Evolutionary conservation across 1,140 invertebrate genomes (phyloP), one percentile per base, ranked within the genome.

Genomic region (Aphelenchoides besseyi): DNA sequence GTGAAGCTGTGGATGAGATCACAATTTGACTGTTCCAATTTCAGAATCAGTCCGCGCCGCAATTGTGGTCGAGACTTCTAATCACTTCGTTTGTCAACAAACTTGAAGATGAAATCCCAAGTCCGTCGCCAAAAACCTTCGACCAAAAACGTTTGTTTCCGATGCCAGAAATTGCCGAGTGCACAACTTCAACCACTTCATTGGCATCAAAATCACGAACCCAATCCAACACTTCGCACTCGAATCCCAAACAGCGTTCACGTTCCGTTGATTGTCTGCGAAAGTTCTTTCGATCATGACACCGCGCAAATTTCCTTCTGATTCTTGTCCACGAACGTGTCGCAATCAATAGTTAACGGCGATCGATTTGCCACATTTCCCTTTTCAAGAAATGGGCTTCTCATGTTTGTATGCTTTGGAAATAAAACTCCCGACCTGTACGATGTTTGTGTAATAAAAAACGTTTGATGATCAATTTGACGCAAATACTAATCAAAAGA

Each of bases 1-100:
- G 63, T 66, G 30, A 66, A 8, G 18, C 26, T 8, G 55, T 33
- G 5, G 23, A 59, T 33, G 5, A 59, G 55, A 59, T 33, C 18
- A 16, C 5, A 5, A 8, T 8, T 8, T 23, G n/a, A 41, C 5
- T 2, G 1, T 1, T 53, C 36, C 16, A 33, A 18, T 66, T 37
- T 66, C 30, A 66, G 63, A 76, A 68, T 3, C 33, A 26, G 12
- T 37, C 72, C 37, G 71, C 57, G 3, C 72, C 72, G 5, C 52
- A 74, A 35, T 30, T 74, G 9, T 74, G 72, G 72, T 35, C 64
- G 23, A 48, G 68, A 54, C 72, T 74, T 16, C 32, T 74, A 3
- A 37, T 74, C 2, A 41, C 61, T n/a, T 74, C 72, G 16, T 76
- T 75, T 12, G 72, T 74, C 26, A 71, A 74, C 35, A 74, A 74